Evolutionary conservation across 2,113 vertebrate species (phyloP).

Genomic region (Aleadryas rufinucha): DNA sequence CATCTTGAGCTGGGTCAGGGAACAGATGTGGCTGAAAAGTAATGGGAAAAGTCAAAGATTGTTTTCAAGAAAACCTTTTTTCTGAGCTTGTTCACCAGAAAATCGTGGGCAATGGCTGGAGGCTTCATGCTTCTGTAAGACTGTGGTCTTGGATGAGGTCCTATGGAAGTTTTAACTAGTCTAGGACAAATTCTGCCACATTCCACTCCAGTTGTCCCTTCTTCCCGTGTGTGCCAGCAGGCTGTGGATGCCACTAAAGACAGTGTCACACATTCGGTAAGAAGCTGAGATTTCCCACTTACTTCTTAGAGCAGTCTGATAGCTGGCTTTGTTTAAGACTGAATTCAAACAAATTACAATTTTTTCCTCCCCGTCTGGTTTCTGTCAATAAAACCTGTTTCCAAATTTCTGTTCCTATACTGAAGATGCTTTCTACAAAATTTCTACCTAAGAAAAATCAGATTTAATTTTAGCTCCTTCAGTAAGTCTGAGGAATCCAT

Average conservation of each 20-base stretch:
- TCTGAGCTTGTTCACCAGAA: not conserved
- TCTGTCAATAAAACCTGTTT: not conserved
- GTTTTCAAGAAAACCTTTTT: not conserved
- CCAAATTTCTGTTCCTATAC: not conserved
- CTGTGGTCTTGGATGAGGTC: not conserved
- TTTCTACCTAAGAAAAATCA: not conserved
- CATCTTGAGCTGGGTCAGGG: not conserved
- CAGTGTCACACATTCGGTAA: not conserved
- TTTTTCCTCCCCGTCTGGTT: not conserved
- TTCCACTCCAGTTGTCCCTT: not conserved
- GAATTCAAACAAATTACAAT: not conserved
- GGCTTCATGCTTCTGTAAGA: not conserved
- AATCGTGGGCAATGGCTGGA: rapidly evolving
- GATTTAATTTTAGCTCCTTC: not conserved
- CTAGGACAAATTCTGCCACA: not conserved
- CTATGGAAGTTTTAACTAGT: not conserved
- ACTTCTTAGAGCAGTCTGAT: not conserved
- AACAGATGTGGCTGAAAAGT: not conserved
- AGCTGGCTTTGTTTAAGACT: not conserved
- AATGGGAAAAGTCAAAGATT: not conserved
- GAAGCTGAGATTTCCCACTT: not conserved
- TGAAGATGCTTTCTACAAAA: not conserved
- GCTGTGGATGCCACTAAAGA: not conserved
- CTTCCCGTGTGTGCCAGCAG: not conserved
- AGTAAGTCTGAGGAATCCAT: not conserved